phyloP scores from a whole-genome alignment of 2,797 vertebrate species.

The Myioborus melanocephalus region DNA sequence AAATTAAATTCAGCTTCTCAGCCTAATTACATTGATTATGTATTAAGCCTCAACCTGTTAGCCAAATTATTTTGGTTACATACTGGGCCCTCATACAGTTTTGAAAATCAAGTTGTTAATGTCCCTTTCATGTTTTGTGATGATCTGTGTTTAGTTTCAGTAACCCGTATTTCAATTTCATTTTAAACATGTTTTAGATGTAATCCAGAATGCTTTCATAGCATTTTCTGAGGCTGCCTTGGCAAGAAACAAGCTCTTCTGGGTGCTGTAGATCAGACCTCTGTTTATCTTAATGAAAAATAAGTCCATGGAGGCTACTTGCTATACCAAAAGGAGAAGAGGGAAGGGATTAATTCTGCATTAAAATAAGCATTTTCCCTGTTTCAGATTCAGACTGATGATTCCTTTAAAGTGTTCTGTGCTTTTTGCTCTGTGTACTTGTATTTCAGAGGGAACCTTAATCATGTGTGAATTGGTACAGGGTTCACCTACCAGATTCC shows the following conservation, averaged over 20 bases:
- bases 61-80: background rate
- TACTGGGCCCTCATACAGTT: background rate
- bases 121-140: background rate
- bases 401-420: background rate
- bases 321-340: background rate
- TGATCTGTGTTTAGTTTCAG: background rate
- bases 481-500: background rate
- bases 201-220: background rate
- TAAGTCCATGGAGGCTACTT: background rate
- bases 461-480: background rate
- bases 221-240: background rate
- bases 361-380: background rate
- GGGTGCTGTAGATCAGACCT: constrained; percentile 1
- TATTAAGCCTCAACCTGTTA: background rate
- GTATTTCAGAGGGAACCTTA: background rate
- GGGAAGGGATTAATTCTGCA: background rate
- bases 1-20: background rate
- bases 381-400: background rate
- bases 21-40: background rate
- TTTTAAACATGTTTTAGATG: background rate
- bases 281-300: constrained; percentile 9
- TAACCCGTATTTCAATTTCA: background rate
- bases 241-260: background rate
- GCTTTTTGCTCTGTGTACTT: background rate
- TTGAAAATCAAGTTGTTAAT: background rate